A percentile compares a stretch with the other conserved stretches of the same genome.
phyloP scores from a whole-genome alignment of 2,888 invertebrate species.

The Agriotes lineatus region DNA sequence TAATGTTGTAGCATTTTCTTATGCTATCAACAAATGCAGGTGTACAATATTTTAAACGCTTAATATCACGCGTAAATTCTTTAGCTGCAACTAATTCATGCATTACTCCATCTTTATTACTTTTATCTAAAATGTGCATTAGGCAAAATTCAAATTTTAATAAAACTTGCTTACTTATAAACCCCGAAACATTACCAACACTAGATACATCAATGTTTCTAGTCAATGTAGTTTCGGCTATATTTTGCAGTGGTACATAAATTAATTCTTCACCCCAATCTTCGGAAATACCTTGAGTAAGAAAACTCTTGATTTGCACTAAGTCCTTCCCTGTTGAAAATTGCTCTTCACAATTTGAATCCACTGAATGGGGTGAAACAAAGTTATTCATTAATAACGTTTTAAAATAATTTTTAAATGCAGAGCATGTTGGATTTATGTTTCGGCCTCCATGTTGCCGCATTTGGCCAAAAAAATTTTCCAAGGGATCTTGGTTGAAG shows the following conservation, averaged over 20 bases:
- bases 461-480: no score
- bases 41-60: no score
- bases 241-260: not conserved
- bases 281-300: not conserved
- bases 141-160: no score
- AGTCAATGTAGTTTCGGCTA: not conserved
- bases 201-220: not conserved
- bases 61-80: no score
- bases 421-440: not conserved
- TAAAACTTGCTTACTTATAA: no score
- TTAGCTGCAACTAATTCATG: no score
- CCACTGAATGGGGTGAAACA: not conserved
- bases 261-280: not conserved
- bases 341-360: not conserved
- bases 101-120: no score
- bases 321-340: not conserved
- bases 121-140: no score
- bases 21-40: no score
- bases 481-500: no score
- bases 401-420: not conserved
- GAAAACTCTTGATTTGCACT: not conserved
- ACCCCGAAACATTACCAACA: not conserved
- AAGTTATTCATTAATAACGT: not conserved
- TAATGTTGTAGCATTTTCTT: no score
- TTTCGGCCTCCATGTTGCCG: no score